Evolutionary conservation across 2,797 vertebrate species (phyloP).

Genomic region (Coilia nasus): DNA sequence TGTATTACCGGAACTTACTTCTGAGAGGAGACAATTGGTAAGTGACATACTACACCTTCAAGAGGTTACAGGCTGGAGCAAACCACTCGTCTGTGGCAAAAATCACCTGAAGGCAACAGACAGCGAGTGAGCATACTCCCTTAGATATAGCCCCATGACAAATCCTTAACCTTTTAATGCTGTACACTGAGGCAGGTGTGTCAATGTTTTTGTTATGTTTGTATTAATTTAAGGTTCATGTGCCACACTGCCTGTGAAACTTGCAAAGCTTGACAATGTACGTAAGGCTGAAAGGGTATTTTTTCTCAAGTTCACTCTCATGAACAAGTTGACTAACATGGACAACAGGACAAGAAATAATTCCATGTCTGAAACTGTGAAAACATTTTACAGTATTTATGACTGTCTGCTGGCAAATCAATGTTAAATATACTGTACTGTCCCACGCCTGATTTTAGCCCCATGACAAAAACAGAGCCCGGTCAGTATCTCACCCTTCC

Average conservation of each 20-base stretch:
- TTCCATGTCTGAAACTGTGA: too few relatives aligned
- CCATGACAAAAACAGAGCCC: neutral
- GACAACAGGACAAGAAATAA: too few relatives aligned
- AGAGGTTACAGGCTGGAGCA: slow-evolving; percentile 73
- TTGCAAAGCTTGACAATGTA: too few relatives aligned
- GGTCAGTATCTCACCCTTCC: slow-evolving; percentile 66
- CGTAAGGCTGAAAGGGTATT: too few relatives aligned
- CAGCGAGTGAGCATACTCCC: neutral
- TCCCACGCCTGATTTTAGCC: neutral
- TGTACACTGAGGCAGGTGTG: neutral
- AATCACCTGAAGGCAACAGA: slow-evolving; percentile 59
- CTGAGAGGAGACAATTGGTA: neutral
- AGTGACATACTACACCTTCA: slow-evolving; percentile 67
- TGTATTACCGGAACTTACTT: neutral
- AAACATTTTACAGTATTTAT: too few relatives aligned
- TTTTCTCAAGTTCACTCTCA: too few relatives aligned
- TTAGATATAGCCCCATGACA: neutral
- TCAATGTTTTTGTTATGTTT: too few relatives aligned
- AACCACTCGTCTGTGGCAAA: slow-evolving; percentile 81
- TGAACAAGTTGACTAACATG: too few relatives aligned
- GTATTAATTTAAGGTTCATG: too few relatives aligned
- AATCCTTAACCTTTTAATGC: neutral
- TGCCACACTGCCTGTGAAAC: too few relatives aligned
- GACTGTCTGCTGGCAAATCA: too few relatives aligned
- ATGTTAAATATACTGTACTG: too few relatives aligned